Evolutionary conservation across 2,888 invertebrate genomes (phyloP), one percentile per base, ranked within the genome.

Genomic region (Andricus quercusramuli): DNA sequence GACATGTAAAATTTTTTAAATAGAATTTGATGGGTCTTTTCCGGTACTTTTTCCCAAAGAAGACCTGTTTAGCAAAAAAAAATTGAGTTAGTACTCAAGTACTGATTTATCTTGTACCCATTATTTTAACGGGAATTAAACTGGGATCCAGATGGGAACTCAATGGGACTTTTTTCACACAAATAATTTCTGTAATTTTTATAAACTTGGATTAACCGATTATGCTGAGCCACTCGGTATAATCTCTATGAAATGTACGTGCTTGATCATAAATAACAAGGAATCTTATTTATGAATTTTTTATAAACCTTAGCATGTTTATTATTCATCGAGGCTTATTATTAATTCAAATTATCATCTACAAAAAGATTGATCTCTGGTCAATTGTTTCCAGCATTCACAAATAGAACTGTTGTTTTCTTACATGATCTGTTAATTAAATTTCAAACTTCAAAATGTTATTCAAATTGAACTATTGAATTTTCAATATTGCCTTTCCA

Each of bases 211-310:
- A 20, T 51, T 20, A 51, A 51, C 51, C 0, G 20, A 20, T 8
- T 0, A 20, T 51, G 20, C 20, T 11, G 8, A 20, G 6, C 13
- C 51, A 47, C 8, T 8, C 20, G 51, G 51, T 51, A 51, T 51
- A 20, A 20, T 51, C 20, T 51, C 20, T 6, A 13, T 20, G 0
- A 2, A 20, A 51, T 51, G 20, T 8, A 20, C 20, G 17, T 20
- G 6, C 3, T 2, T 51, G 6, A 2, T 22, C 15, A 68, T 68
- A 68, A 68, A 68, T 44, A 13, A 17, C 15, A 47, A 44, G 44
- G 13, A 68, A 47, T 22, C 3, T 66, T 29, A 32, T 44, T 41
- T 67, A 67, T 44, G 67, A 67, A 22, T 67, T n/a, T 68, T 68
- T 68, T 68, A 37, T 13, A 68, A 66, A 32, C 22, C 17, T 17